phyloP scores from a whole-genome alignment of 2,797 vertebrate genomes.

The Mergus octosetaceus region DNA sequence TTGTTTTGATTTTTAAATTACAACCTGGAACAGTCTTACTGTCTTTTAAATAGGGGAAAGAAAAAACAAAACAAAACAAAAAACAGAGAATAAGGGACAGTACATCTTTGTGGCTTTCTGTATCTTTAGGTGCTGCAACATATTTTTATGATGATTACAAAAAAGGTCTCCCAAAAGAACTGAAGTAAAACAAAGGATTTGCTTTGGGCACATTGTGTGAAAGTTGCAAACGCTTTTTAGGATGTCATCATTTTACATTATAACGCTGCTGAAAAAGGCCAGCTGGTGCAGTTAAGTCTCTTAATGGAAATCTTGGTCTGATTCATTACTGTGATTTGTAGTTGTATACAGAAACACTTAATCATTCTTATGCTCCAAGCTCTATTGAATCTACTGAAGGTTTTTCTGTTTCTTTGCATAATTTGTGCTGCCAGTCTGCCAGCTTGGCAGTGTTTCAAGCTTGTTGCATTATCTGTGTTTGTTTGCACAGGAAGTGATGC shows the following conservation, averaged over 20 bases:
- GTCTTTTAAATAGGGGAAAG: background rate
- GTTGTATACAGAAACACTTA: constrained; percentile 73
- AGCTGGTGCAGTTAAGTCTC: constrained; percentile 73
- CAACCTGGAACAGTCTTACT: background rate
- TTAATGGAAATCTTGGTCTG: constrained; percentile 75
- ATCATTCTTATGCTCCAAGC: constrained; percentile 71
- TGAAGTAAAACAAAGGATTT: constrained; percentile 4
- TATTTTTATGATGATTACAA: constrained; percentile 9
- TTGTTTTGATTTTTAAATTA: background rate
- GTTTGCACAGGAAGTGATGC: constrained; percentile 70
- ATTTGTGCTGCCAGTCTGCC: constrained; percentile 73
- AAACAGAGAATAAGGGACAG: background rate
- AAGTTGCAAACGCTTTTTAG: constrained; percentile 60
- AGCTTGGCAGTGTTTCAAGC: constrained; percentile 68
- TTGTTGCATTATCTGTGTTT: constrained; percentile 64
- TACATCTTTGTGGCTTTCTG: background rate
- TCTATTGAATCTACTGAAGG: constrained; percentile 67
- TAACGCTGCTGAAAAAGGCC: constrained; percentile 60
- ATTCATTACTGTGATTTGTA: constrained; percentile 80
- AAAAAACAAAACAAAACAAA: no score
- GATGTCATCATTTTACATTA: constrained; percentile 63
- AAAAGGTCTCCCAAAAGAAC: background rate
- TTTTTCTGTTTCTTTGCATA: constrained; percentile 74
- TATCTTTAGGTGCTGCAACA: background rate
- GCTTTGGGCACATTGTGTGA: background rate